A percentile compares a stretch with the other conserved stretches of the same genome.
Evolutionary conservation across 2,888 invertebrate genomes (phyloP).

Genomic region (Drosophila peninsularis): DNA sequence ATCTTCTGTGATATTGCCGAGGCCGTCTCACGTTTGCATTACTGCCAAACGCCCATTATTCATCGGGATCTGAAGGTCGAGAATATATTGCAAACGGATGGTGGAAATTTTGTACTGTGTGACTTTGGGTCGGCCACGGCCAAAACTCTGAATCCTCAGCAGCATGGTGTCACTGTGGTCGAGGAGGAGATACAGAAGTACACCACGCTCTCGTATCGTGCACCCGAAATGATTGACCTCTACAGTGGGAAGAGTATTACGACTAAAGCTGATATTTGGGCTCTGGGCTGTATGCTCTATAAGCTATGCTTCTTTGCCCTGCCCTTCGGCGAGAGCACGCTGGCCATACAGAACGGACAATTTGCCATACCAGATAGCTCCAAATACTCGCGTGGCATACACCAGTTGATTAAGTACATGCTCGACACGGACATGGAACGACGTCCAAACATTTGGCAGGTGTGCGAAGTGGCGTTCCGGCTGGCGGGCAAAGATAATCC

Average conservation of each 20-base stretch:
- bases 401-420: slow-evolving; percentile 92
- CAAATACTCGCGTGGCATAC: slow-evolving; percentile 89
- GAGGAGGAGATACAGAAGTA: slow-evolving; percentile 95
- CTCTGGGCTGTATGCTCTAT: slow-evolving; percentile 94
- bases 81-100: slow-evolving; percentile 92
- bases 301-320: slow-evolving; percentile 95
- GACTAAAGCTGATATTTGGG: slow-evolving; percentile 96
- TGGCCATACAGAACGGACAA: slow-evolving; percentile 95
- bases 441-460: slow-evolving; percentile 95
- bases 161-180: slow-evolving; percentile 89
- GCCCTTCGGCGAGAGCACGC: slow-evolving; percentile 96
- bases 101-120: slow-evolving; percentile 93
- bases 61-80: slow-evolving; percentile 97
- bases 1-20: slow-evolving; percentile 97
- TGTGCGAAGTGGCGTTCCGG: slow-evolving; percentile 90
- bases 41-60: slow-evolving; percentile 96
- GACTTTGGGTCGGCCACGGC: slow-evolving; percentile 98
- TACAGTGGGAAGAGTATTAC: slow-evolving; percentile 93
- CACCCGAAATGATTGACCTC: slow-evolving; percentile 97
- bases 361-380: slow-evolving; percentile 93
- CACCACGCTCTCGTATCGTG: slow-evolving; percentile 94
- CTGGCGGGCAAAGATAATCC: slow-evolving; percentile 90
- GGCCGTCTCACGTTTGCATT: slow-evolving; percentile 95
- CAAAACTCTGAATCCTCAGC: slow-evolving; percentile 88
- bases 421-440: slow-evolving; percentile 92